Percentiles rank a stretch among this genome's conserved stretches.
Conservation (phyloP, 1,140 invertebrate species). For the Pogonomyrmex californicus region DNA sequence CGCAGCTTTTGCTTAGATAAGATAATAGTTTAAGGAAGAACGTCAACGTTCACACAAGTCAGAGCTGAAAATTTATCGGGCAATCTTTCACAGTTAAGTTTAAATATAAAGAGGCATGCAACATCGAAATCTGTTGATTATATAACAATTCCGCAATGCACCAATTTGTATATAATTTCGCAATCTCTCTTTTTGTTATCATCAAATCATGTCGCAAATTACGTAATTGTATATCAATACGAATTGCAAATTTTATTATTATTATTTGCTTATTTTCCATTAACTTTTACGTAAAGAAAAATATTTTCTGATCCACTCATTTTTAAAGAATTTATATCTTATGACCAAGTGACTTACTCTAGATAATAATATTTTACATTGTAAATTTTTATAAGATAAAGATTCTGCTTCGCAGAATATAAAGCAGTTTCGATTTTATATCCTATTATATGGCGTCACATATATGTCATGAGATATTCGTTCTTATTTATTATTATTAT, state of each 20-base stretch:
- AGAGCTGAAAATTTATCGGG: conserved; percentile 19
- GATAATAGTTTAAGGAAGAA: conserved; percentile 53
- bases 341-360: background rate
- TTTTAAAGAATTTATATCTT: background rate
- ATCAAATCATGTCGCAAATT: background rate
- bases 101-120: background rate
- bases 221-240: background rate
- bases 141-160: background rate
- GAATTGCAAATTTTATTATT: background rate
- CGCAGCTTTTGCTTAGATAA: conserved; percentile 34
- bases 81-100: conserved; percentile 12
- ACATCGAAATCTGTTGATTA: background rate
- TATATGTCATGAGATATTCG: background rate
- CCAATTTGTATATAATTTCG: background rate
- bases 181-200: background rate
- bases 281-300: background rate
- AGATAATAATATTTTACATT: background rate
- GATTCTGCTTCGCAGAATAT: background rate
- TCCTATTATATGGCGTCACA: background rate
- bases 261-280: background rate
- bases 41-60: conserved; percentile 19
- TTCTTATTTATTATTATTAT: background rate
- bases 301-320: background rate
- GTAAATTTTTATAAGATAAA: conserved; percentile 26
- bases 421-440: conserved; percentile 6